phyloP scores from a whole-genome alignment of 2,888 invertebrate genomes.

The Gonocerus acuteangulatus region DNA sequence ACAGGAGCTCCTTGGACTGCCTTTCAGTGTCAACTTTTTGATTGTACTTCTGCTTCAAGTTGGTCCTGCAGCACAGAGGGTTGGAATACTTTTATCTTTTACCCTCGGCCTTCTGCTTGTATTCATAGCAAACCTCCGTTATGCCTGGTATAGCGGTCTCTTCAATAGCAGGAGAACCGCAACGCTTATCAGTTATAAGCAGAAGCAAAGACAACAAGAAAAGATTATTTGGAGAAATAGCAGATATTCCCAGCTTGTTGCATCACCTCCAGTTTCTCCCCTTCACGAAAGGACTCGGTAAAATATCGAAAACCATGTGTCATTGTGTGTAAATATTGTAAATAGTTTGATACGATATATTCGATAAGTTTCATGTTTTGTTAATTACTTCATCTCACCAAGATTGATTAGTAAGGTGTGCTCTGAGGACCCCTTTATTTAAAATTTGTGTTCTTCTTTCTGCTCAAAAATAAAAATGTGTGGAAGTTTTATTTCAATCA shows the following conservation, averaged over 20 bases:
- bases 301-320: neutral
- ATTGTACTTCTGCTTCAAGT: slow-evolving; percentile 40
- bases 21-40: slow-evolving; percentile 34
- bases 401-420: no score
- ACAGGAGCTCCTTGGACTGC: slow-evolving; percentile 36
- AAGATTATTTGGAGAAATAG: slow-evolving; percentile 10
- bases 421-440: no score
- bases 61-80: slow-evolving; percentile 39
- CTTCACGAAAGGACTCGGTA: slow-evolving; percentile 12
- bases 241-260: slow-evolving; percentile 16
- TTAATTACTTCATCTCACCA: no score
- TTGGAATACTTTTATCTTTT: slow-evolving; percentile 40
- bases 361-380: no score
- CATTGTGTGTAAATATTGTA: slow-evolving; percentile 11
- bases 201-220: slow-evolving; percentile 22
- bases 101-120: slow-evolving; percentile 42
- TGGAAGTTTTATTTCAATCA: no score
- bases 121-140: slow-evolving; percentile 40
- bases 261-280: neutral
- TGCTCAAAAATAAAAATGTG: no score
- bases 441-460: no score
- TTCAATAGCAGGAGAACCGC: slow-evolving; percentile 30
- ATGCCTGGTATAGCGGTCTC: slow-evolving; percentile 33
- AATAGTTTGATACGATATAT: no score
- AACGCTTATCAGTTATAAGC: slow-evolving; percentile 30